A percentile compares a stretch with the other conserved stretches of the same genome.
These are phyloP conservation scores for Mellilla xanthometata DNA, from an alignment of 2,888 invertebrate species.

Conservation along the genomic window DNA sequence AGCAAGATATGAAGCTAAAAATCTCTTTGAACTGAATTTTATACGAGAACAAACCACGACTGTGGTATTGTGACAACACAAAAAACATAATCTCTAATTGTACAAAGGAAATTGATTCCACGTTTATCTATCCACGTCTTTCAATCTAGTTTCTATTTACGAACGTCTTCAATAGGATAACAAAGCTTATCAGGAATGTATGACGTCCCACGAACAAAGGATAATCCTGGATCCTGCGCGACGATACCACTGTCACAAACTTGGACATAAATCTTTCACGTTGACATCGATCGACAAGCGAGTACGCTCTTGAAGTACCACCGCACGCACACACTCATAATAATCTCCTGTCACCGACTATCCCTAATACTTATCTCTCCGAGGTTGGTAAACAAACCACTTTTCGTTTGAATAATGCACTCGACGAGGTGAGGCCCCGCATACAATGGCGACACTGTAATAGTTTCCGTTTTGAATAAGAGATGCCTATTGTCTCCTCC, in stretches of 20 bases:
- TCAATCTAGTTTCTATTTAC: slow-evolving; percentile 26
- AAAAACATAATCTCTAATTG: slow-evolving; percentile 13
- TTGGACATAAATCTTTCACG: slow-evolving; percentile 74
- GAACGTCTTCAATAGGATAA: slow-evolving; percentile 45
- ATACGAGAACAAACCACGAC: not conserved
- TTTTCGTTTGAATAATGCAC: slow-evolving; percentile 77
- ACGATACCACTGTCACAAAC: slow-evolving; percentile 65
- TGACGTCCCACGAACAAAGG: slow-evolving; percentile 68
- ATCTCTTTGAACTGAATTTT: not conserved
- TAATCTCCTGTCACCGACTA: slow-evolving; percentile 56
- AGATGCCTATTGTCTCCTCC: slow-evolving; percentile 75
- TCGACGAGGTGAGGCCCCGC: slow-evolving; percentile 69
- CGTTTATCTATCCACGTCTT: slow-evolving; percentile 13
- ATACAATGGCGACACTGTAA: slow-evolving; percentile 76
- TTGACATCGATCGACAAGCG: slow-evolving; percentile 62
- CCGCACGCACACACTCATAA: slow-evolving; percentile 46
- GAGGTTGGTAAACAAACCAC: slow-evolving; percentile 74
- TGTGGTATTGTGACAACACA: slow-evolving; percentile 6
- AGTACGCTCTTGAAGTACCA: slow-evolving; percentile 51
- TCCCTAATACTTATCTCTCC: slow-evolving; percentile 52
- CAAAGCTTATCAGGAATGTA: slow-evolving; percentile 62
- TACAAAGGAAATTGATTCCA: slow-evolving; percentile 17
- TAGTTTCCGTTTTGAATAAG: slow-evolving; percentile 81
- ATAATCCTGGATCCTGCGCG: slow-evolving; percentile 69
- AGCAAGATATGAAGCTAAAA: not conserved